A percentile compares a stretch with the other conserved stretches of the same genome.
Evolutionary conservation across 2,797 vertebrate species (phyloP).

Genomic region (Diplodus puntazzo): DNA sequence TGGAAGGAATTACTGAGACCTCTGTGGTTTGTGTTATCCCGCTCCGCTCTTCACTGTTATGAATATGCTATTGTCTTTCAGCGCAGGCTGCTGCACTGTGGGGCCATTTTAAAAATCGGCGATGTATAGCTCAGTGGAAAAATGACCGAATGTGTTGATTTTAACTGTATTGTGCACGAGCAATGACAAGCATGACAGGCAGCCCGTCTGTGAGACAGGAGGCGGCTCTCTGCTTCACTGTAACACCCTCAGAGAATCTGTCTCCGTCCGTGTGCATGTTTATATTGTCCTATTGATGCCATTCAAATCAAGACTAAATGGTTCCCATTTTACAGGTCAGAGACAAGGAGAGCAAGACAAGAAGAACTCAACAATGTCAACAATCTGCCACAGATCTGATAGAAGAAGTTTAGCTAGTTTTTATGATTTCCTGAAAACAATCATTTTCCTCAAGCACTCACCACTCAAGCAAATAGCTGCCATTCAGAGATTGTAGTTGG

Average conservation of each 20-base stretch:
- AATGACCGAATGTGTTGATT: conserved; percentile 12
- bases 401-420: conserved; percentile 18
- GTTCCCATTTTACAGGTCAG: conserved; percentile 38
- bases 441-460: conserved; percentile 41
- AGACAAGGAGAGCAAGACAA: conserved; percentile 2
- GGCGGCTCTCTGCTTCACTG: conserved; percentile 25
- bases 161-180: neutral
- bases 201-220: conserved; percentile 13
- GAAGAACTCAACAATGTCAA: conserved; percentile 9
- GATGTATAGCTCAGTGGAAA: neutral
- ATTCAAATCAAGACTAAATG: conserved; percentile 56
- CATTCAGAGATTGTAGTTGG: conserved; percentile 41
- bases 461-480: conserved; percentile 36
- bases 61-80: conserved; percentile 1
- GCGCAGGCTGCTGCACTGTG: neutral
- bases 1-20: conserved; percentile 32
- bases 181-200: conserved; percentile 16
- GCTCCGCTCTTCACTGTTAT: conserved; percentile 2
- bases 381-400: conserved; percentile 34
- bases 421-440: conserved; percentile 37
- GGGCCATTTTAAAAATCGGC: neutral
- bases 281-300: conserved; percentile 40
- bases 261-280: conserved; percentile 6
- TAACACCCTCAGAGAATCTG: neutral
- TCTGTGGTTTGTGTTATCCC: conserved; percentile 23